Conservation (phyloP, 2,113 vertebrate genomes). For the Odontophorus gujanensis region DNA sequence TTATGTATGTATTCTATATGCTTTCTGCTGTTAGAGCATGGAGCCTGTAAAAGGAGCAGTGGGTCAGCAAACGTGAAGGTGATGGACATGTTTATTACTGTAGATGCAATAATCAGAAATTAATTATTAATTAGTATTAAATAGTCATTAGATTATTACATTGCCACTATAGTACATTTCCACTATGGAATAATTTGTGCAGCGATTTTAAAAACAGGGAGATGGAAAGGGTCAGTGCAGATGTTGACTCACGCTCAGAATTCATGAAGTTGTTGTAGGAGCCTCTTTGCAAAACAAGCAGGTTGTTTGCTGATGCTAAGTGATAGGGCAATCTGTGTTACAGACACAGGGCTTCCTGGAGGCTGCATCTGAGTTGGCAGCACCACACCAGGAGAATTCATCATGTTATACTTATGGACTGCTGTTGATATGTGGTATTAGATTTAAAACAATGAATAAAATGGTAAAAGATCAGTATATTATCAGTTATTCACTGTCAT, state of each 20-base stretch:
- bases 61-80: neutral
- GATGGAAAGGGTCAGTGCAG: neutral
- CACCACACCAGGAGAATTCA: neutral
- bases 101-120: neutral
- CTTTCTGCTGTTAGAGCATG: neutral
- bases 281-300: neutral
- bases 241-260: neutral
- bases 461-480: neutral
- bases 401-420: neutral
- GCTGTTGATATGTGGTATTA: neutral
- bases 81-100: neutral
- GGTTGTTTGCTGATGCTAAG: neutral
- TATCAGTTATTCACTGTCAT: neutral
- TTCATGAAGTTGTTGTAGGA: neutral
- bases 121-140: neutral
- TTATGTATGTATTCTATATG: neutral
- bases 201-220: neutral
- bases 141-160: neutral
- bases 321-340: neutral
- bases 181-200: neutral
- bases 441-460: slow-evolving; percentile 4
- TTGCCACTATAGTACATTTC: neutral
- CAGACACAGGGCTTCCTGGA: fast-evolving
- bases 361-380: neutral
- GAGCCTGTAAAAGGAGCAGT: neutral